Evolutionary conservation across 92 coral and sea anemone genomes (phyloP), one percentile per base, ranked within the genome.

Genomic region (Galaxea fascicularis): DNA sequence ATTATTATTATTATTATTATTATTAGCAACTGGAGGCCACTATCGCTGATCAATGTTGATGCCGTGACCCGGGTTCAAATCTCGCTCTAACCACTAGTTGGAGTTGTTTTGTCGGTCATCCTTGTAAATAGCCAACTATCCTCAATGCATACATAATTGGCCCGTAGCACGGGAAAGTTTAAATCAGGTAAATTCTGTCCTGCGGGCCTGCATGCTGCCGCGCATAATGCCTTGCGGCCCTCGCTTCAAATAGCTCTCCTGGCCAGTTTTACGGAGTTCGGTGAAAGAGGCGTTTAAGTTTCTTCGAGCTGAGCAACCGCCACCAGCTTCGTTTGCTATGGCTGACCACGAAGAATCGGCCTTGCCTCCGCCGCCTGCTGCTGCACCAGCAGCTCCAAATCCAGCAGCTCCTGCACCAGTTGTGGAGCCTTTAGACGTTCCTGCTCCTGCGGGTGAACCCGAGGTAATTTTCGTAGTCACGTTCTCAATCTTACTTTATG

Each of bases 321-420:
- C 41, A 71, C 18, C 29, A 44, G 57, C 57, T 71, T 20, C 30
- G 76, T 71, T 71, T 71, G 76, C 59, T 71, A 71, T 71, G 56
- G 76, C 76, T 71, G 59, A 71, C 76, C 76, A 71, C 30, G 76
- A 71, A n/a, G 76, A 71, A 71, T 58, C 29, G 57, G 71, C 71
- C 29, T 66, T 66, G 71, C 24, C 47, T 15, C 71, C 46, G 0
- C 71, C 24, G 71, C 71, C 71, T 29, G 49, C 25, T 66, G 46
- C 71, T 26, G 31, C 71, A 2, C 71, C 44, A 66, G 71, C 46
- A 66, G 57, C 57, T n/a, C 76, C 76, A 20, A 71, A 71, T 71
- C 76, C 76, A 71, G 76, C 59, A 45, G 76, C 30, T 71, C 76
- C 76, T 71, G 76, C 76, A 47, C 57, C 76, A 71, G 56, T 71